phyloP scores from a whole-genome alignment of 2,888 invertebrate genomes.

The Tenthredo amoena region DNA sequence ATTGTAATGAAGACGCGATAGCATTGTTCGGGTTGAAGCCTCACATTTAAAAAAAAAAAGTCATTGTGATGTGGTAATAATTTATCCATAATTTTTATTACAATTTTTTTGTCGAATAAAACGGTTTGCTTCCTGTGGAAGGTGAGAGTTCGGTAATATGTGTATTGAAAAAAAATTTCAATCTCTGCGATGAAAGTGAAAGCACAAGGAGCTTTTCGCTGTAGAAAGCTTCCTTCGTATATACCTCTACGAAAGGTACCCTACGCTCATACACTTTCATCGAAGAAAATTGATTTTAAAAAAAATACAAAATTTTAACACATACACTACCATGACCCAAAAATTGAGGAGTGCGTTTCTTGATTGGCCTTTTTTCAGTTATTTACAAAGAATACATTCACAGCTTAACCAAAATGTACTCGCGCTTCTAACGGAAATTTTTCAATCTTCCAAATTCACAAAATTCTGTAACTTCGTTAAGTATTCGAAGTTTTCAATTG shows the following conservation, averaged over 20 bases:
- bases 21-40: background rate
- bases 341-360: background rate
- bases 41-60: background rate
- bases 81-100: background rate
- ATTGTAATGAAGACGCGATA: background rate
- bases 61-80: background rate
- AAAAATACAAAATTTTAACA: too few species aligned
- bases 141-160: background rate
- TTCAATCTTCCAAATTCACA: too few species aligned
- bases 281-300: background rate
- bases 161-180: background rate
- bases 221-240: background rate
- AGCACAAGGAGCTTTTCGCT: background rate
- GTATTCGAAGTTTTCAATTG: background rate
- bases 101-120: background rate
- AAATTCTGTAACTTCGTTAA: too few species aligned
- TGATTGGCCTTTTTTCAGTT: background rate
- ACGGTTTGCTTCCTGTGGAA: background rate
- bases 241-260: background rate
- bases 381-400: background rate
- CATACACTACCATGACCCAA: background rate
- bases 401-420: background rate
- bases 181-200: background rate
- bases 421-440: background rate
- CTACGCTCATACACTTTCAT: background rate